Base-by-base conservation (phyloP, 2,113 vertebrate species). In the Vulpes ferrilata region DNA sequence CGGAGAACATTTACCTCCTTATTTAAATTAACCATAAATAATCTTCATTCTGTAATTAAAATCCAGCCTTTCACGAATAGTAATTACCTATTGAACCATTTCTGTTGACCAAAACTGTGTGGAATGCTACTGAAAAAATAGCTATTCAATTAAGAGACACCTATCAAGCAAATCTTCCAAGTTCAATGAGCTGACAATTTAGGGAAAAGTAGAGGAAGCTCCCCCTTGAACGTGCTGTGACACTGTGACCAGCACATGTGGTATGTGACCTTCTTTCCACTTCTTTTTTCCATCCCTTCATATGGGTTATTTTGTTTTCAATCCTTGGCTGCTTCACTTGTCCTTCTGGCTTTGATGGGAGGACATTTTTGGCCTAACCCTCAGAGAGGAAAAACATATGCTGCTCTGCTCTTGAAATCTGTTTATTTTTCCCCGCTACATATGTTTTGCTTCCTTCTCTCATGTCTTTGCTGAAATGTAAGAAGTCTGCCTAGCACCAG, bases 361-460 rank as follows among this genome's bases (percentile, higher is more conserved):
- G 94, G 97, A 97, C 97, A 43, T 97, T 96, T 95, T 97, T 98
- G 98, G 98, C 97, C 93, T 93, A 81, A 97, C 87, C 95, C 97
- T 97, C 71, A 23, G 23, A 96, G 96, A 98, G 97, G 98, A 88
- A 98, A 96, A 96, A 71, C 96, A 96, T 96, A 96, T 23, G 95
- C 97, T 79, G 88, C 17, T 98, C 96, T 96, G 96, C 96, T 97
- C 98, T 97, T 89, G 89, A 98, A 97, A 98, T 97, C 92, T 97
- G 98, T 99, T 99, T 98, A 98, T 98, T 98, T 98, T 99, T 98
- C 97, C 97, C 95, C 93, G n/a, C 95, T 96, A 82, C 98, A 95
- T 98, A 98, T 98, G 98, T 98, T 99, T 98, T 98, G 81, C 96
- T 98, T 98, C 97, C 97, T 98, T 98, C 94, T 90, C 98, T 96